Percentiles rank a stretch among this genome's conserved stretches.
phyloP scores from a whole-genome alignment of 2,113 vertebrate species.

The Dendrocopos noguchii region DNA sequence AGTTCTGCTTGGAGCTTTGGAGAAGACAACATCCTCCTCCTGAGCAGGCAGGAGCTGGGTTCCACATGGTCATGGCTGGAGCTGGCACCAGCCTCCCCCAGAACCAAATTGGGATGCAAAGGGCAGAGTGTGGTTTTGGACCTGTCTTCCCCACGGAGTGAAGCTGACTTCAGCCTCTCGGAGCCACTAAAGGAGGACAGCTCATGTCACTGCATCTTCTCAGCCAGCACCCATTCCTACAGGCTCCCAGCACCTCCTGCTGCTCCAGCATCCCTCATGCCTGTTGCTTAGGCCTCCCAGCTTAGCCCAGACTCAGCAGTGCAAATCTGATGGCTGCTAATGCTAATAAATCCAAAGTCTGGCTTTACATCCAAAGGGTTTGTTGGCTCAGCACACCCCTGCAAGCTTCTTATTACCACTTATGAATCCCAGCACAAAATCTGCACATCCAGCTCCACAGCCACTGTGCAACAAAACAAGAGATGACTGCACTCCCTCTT shows the following conservation, averaged over 20 bases:
- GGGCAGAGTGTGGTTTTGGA: background rate
- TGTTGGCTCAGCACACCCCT: background rate
- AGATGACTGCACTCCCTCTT: background rate
- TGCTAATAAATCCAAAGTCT: background rate
- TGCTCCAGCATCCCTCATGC: background rate
- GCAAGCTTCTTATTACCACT: constrained; percentile 33
- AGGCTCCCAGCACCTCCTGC: background rate
- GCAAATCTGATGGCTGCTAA: constrained; percentile 41
- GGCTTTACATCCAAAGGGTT: constrained; percentile 32
- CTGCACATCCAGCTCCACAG: background rate
- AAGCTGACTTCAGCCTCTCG: background rate
- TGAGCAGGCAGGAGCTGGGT: background rate
- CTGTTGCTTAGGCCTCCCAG: background rate
- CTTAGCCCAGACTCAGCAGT: constrained; percentile 1
- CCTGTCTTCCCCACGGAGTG: fast-evolving
- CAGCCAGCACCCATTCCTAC: background rate
- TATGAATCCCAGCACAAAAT: constrained; percentile 6
- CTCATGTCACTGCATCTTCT: background rate
- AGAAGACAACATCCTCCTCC: background rate
- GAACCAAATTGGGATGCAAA: fast-evolving
- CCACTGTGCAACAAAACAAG: background rate
- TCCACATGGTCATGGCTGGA: fast-evolving
- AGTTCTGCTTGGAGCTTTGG: constrained; percentile 28
- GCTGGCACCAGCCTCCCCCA: background rate
- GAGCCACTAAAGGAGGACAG: background rate